phyloP scores from a whole-genome alignment of 2,797 vertebrate genomes.

The Rhinella marina region DNA sequence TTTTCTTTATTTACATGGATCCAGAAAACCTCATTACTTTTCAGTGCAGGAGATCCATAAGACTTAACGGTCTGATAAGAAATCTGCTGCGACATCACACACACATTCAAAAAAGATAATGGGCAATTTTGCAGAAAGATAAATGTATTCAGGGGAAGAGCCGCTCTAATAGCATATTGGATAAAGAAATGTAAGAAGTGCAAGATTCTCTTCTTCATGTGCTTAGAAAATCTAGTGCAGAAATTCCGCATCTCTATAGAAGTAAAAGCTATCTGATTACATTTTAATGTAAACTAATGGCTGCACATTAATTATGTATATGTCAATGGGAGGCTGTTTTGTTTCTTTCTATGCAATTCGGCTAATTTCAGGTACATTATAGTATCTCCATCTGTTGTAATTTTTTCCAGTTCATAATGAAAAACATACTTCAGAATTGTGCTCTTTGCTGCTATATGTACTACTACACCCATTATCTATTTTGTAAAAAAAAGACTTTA shows the following conservation, averaged over 20 bases:
- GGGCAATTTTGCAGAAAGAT: background rate
- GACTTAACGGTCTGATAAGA: background rate
- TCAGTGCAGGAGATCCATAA: background rate
- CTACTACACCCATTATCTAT: no score
- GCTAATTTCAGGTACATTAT: background rate
- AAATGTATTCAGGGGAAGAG: background rate
- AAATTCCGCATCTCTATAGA: background rate
- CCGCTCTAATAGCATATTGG: background rate
- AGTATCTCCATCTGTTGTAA: background rate
- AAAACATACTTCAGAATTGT: no score
- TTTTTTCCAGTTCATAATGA: background rate
- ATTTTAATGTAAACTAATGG: slow-evolving; percentile 34
- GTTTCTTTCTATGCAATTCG: slow-evolving; percentile 17
- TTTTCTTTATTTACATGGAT: background rate
- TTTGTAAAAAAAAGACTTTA: no score
- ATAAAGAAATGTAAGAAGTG: background rate
- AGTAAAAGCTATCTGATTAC: slow-evolving; percentile 5
- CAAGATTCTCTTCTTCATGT: background rate
- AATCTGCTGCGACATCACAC: background rate
- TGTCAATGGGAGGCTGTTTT: background rate
- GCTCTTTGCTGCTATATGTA: no score
- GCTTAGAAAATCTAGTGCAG: background rate
- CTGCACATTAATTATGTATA: slow-evolving; percentile 17
- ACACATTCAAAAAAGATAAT: background rate
- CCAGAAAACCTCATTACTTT: background rate